phyloP scores from a whole-genome alignment of 2,888 invertebrate genomes.

The Scaptomyza polygonia region DNA sequence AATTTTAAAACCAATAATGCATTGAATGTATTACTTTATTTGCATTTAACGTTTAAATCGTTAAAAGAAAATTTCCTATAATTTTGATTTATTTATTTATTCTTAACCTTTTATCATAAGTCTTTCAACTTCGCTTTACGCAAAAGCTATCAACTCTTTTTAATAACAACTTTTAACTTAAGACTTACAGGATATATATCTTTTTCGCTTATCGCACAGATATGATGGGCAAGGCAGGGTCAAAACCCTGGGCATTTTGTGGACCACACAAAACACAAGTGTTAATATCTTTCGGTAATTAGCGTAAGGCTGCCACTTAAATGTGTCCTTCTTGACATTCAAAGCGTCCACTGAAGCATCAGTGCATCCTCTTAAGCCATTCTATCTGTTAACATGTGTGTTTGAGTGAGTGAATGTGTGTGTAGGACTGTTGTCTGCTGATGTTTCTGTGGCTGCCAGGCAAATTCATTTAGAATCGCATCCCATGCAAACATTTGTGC shows the following conservation, averaged over 20 bases:
- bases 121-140: too few relatives aligned
- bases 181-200: background rate
- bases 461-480: constrained; percentile 76
- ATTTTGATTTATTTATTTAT: too few relatives aligned
- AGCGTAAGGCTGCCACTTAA: constrained; percentile 73
- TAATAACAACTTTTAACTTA: too few relatives aligned
- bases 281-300: constrained; percentile 82
- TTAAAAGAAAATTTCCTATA: too few relatives aligned
- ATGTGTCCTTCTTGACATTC: constrained; percentile 71
- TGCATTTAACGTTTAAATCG: too few relatives aligned
- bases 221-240: constrained; percentile 46
- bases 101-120: too few relatives aligned
- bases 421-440: constrained; percentile 32
- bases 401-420: constrained; percentile 16
- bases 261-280: constrained; percentile 61
- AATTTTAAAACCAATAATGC: too few relatives aligned
- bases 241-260: constrained; percentile 36
- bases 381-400: constrained; percentile 19
- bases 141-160: too few relatives aligned
- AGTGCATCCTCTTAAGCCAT: constrained; percentile 41
- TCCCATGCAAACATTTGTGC: constrained; percentile 78
- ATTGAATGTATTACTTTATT: too few relatives aligned
- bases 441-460: constrained; percentile 35
- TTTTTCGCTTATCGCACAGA: background rate
- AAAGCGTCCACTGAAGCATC: constrained; percentile 69